Evolutionary conservation across 2,888 invertebrate genomes (phyloP), one percentile per base, ranked within the genome.

Genomic region (Steromphala cineraria): DNA sequence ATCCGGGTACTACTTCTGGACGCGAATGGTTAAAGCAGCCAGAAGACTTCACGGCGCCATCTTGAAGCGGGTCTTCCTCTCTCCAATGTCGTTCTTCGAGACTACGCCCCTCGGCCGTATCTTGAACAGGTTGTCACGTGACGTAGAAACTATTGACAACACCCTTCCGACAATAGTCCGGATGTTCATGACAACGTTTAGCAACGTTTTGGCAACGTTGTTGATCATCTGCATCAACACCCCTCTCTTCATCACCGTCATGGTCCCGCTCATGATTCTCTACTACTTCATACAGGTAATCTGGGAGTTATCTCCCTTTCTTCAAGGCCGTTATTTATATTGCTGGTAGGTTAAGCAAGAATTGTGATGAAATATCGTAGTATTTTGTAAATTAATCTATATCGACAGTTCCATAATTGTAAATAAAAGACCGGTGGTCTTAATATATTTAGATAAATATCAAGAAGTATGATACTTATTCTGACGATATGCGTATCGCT

Each of bases 51-150:
- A 92, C 78, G 67, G 81, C 28, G 85, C 83, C 13, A 90, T 92
- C 90, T 81, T 92, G 40, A 52, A 81, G n/a, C 90, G 88, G 80
- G 87, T 92, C 21, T 83, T 91, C 81, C 87, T 87, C 31, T 85
- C 90, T 10, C 91, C 92, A 0, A 91, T 93, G 90, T 84, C 88
- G 0, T 93, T 93, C 87, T 93, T 93, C 80, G 93, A 93, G 82
- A 93, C 93, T 0, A 94, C 94, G 17, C 94, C 94, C 3, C 84
- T 93, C 10, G 94, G 94, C 4, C 88, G 94, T 24, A 92, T 94
- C 67, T 86, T 94, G 40, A 94, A 94, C 87, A 85, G 90, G 52
- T 90, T 91, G 85, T 89, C 90, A 15, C 80, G 87, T 24, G 91
- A 91, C 78, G 86, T 90, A 5, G 90, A 90, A 67, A 86, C 86